Percentiles rank a stretch among this genome's conserved stretches.
phyloP scores from a whole-genome alignment of 23 tunicate species.

The Ascidia mentula region DNA sequence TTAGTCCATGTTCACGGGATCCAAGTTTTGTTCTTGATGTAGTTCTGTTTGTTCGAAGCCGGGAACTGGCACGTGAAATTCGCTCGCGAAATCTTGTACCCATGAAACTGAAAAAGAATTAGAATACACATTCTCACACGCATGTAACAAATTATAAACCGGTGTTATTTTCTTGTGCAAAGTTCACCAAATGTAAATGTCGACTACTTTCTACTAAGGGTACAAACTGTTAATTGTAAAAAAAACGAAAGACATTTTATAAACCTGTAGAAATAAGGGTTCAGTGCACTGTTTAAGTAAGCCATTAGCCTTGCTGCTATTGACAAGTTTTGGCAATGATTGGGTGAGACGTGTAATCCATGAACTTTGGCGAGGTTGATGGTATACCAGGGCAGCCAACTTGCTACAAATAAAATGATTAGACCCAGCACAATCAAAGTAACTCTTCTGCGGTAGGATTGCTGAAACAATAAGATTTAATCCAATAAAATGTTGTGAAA shows the following conservation, averaged over 20 bases:
- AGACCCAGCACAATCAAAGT: slow-evolving; percentile 81
- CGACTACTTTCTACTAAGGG: no score
- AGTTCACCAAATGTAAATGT: no score
- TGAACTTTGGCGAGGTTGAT: slow-evolving; percentile 41
- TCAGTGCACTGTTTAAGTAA: slow-evolving; percentile 87
- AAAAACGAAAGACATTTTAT: no score
- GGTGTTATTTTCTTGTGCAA: not conserved
- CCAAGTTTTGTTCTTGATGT: not conserved
- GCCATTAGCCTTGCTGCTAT: slow-evolving; percentile 63
- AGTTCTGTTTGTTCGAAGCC: not conserved
- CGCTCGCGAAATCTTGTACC: slow-evolving; percentile 43
- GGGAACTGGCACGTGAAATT: slow-evolving; percentile 27
- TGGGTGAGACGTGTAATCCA: slow-evolving; percentile 36
- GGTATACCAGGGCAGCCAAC: slow-evolving; percentile 91
- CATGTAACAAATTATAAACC: not conserved
- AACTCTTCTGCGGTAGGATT: slow-evolving; percentile 72
- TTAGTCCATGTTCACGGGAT: slow-evolving; percentile 3
- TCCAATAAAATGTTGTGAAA: not conserved
- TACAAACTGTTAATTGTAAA: not conserved
- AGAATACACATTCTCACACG: not conserved
- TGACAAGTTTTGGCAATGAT: slow-evolving; percentile 38
- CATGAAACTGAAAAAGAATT: slow-evolving; percentile 30
- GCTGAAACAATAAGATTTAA: slow-evolving; percentile 21
- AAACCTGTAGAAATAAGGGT: slow-evolving; percentile 97
- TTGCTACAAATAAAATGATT: slow-evolving; percentile 51